A percentile compares a stretch with the other conserved stretches of the same genome.
Conservation (phyloP, 2,888 invertebrate genomes). For the Cancer borealis region DNA sequence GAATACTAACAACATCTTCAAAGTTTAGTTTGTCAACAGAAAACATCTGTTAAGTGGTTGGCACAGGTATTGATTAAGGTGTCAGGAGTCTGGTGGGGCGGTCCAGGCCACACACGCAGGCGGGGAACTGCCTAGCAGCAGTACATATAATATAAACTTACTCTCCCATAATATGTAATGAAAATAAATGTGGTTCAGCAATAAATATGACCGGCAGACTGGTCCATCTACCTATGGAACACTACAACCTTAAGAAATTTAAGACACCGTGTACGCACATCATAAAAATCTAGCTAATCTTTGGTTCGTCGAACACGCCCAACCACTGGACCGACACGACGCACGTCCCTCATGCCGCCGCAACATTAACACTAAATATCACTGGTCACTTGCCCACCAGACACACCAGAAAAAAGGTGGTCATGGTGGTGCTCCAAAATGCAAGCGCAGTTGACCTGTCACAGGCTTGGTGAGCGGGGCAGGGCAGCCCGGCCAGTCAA, state of each 20-base stretch:
- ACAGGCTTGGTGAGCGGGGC: conserved; percentile 45
- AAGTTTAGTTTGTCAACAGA: conserved; percentile 74
- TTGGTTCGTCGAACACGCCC: conserved; percentile 74
- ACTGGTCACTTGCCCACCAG: conserved; percentile 66
- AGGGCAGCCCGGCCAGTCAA: conserved; percentile 15
- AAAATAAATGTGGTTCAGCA: conserved; percentile 75
- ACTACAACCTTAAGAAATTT: conserved; percentile 75
- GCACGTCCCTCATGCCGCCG: conserved; percentile 61
- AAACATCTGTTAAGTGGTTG: conserved; percentile 74
- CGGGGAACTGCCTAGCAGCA: conserved; percentile 69
- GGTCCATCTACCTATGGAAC: conserved; percentile 69
- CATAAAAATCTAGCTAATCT: conserved; percentile 76
- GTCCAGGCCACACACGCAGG: conserved; percentile 63
- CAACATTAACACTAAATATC: conserved; percentile 74
- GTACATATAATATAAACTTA: conserved; percentile 74
- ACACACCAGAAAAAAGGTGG: conserved; percentile 44
- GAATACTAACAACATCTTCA: conserved; percentile 76
- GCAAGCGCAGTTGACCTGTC: conserved; percentile 59
- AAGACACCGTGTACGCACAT: conserved; percentile 74
- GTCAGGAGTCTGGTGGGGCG: conserved; percentile 69
- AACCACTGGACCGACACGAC: background rate
- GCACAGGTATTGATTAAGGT: conserved; percentile 75
- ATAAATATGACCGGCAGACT: conserved; percentile 68
- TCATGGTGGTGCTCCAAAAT: conserved; percentile 59
- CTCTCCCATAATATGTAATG: conserved; percentile 73